Percentiles rank a stretch among this genome's conserved stretches.
Evolutionary conservation across 2,797 vertebrate genomes (phyloP).

Genomic region (Antennarius maculatus): DNA sequence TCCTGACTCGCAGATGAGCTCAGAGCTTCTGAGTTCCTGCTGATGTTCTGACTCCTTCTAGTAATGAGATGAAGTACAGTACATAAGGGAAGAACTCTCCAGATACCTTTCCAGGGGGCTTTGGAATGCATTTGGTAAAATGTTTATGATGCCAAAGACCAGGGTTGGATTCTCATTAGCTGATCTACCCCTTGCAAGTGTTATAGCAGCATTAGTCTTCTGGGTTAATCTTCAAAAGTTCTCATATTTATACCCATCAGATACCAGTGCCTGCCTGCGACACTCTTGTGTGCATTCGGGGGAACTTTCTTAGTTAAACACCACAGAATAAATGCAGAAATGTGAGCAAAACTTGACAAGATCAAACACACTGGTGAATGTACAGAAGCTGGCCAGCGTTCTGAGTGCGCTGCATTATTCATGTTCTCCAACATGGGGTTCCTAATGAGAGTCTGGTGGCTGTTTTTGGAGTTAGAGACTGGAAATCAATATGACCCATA

Average conservation of each 20-base stretch:
- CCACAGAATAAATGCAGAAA: conserved; percentile 82
- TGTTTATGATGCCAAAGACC: conserved; percentile 86
- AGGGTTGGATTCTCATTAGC: conserved; percentile 85
- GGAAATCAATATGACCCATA: conserved; percentile 75
- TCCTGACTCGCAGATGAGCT: conserved; percentile 52
- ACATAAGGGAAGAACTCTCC: conserved; percentile 70
- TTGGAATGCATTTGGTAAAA: conserved; percentile 82
- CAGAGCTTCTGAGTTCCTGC: conserved; percentile 65
- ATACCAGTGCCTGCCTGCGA: conserved; percentile 74
- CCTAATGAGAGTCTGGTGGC: conserved; percentile 85
- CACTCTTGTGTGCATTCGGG: conserved; percentile 78
- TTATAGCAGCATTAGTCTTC: conserved; percentile 78
- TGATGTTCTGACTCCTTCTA: conserved; percentile 72
- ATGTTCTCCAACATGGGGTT: conserved; percentile 80
- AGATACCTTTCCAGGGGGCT: conserved; percentile 75
- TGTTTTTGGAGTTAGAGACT: conserved; percentile 76
- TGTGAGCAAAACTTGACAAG: conserved; percentile 83
- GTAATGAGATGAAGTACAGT: conserved; percentile 75
- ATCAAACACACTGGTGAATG: conserved; percentile 84
- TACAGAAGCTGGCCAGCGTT: conserved; percentile 84
- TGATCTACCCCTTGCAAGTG: conserved; percentile 75
- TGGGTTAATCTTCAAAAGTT: conserved; percentile 85
- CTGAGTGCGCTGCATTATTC: conserved; percentile 85
- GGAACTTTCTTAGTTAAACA: conserved; percentile 78
- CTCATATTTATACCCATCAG: conserved; percentile 84